Evolutionary conservation across 1,140 invertebrate species (phyloP).

Genomic region (Tetraneura akinire): DNA sequence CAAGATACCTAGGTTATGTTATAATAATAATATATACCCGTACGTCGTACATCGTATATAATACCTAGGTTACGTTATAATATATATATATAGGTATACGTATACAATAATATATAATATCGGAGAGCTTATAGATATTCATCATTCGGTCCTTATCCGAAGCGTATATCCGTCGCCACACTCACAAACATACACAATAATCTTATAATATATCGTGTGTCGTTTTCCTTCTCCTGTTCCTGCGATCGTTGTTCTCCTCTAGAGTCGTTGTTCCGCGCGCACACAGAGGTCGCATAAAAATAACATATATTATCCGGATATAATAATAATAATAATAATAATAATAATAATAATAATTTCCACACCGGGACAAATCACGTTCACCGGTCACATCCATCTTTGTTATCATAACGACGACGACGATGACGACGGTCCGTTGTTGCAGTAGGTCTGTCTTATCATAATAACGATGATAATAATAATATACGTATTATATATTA

Average conservation of each 20-base stretch:
- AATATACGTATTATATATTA: slow-evolving; percentile 8
- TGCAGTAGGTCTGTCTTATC: not conserved
- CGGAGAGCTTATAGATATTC: slow-evolving; percentile 16
- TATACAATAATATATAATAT: slow-evolving; percentile 16
- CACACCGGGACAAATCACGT: not conserved
- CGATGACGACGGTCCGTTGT: too few relatives aligned
- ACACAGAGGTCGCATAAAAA: too few relatives aligned
- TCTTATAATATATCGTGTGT: too few relatives aligned
- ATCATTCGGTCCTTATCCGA: slow-evolving; percentile 34
- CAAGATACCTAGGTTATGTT: not conserved
- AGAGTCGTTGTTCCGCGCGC: too few relatives aligned
- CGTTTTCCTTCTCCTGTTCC: too few relatives aligned
- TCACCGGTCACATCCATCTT: slow-evolving; percentile 2
- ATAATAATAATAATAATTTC: not conserved
- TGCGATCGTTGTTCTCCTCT: too few relatives aligned
- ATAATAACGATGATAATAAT: slow-evolving; percentile 11
- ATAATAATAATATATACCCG: too few relatives aligned
- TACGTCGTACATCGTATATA: not conserved
- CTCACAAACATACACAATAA: too few relatives aligned
- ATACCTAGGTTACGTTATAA: not conserved
- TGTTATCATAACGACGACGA: not conserved
- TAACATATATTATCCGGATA: too few relatives aligned
- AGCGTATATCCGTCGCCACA: not conserved
- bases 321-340: not conserved
- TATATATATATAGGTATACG: not conserved